Evolutionary conservation across 2,113 vertebrate species (phyloP).

Genomic region (Enhydra lutris): DNA sequence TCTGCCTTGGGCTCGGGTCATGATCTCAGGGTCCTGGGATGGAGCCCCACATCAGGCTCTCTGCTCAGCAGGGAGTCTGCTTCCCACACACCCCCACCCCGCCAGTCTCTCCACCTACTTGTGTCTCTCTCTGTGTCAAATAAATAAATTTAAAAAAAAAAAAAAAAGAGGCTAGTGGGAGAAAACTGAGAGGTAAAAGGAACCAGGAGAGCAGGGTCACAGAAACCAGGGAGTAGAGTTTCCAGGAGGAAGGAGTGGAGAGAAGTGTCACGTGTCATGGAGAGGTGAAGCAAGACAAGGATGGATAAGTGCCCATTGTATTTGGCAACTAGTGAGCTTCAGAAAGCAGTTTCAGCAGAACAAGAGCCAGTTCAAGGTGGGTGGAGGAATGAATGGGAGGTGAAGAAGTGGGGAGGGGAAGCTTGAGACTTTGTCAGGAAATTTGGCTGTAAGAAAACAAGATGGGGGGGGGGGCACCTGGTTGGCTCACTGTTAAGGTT

Average conservation of each 20-base stretch:
- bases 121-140: too few species aligned
- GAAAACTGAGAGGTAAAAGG: background rate
- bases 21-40: too few species aligned
- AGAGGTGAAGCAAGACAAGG: background rate
- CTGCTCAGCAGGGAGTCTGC: too few species aligned
- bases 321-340: conserved; percentile 22
- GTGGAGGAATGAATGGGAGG: background rate
- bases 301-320: background rate
- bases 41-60: too few species aligned
- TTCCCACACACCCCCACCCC: accelerated
- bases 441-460: conserved; percentile 4
- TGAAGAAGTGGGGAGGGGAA: background rate
- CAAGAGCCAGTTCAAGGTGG: background rate
- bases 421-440: background rate
- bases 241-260: background rate
- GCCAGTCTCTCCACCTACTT: too few species aligned
- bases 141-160: too few species aligned
- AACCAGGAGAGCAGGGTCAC: background rate
- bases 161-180: background rate
- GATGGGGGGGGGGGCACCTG: background rate
- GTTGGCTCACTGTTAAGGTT: too few species aligned
- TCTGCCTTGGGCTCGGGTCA: too few species aligned
- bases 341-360: background rate
- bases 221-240: background rate
- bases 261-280: background rate